Evolutionary conservation across 2,113 vertebrate species (phyloP), one percentile per base, ranked within the genome.

Genomic region (Dicaeum eximium): DNA sequence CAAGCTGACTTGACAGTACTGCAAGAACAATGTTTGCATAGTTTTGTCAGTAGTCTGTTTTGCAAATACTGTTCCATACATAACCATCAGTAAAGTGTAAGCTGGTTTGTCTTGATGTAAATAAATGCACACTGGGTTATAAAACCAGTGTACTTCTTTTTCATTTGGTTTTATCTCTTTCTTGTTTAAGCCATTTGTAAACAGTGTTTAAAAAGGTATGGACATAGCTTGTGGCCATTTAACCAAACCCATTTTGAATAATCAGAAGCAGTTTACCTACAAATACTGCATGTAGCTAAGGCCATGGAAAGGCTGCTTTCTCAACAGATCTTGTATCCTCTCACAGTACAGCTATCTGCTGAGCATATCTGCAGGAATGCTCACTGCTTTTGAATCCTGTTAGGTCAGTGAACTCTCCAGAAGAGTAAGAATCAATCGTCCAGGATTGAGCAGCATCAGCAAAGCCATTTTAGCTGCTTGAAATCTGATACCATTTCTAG

Each of bases 1-100:
- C 95, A 93, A 72, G 94, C 94, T 95, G 86, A 86, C 65, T 88
- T 94, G 88, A 92, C 86, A 95, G 50, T 56, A 67, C 51, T 71
- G 56, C 61, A 44, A 51, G 88, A 73, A 65, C 9, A 24, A 13
- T 53, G 2, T 81, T 86, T 86, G 57, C 69, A 62, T 72, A 65
- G 45, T 64, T 82, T 80, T 90, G 94, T 82, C 60, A 62, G 62
- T 83, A 66, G 50, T 44, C 56, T 88, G 83, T 78, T 92, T 95
- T 86, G 83, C 65, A 89, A 88, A 80, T 74, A 61, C 48, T 88
- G 27, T 89, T 67, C 69, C 13, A 4, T 91, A 24, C 27, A 15
- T 73, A 78, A 48, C 64, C 21, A 30, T 42, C 51, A 50, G 45
- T 53, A 60, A 79, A 58, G 28, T 51, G 21, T 20, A 56, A 80